Evolutionary conservation across 2,797 vertebrate species (phyloP), one percentile per base, ranked within the genome.

Genomic region (Leptoclinus maculatus): DNA sequence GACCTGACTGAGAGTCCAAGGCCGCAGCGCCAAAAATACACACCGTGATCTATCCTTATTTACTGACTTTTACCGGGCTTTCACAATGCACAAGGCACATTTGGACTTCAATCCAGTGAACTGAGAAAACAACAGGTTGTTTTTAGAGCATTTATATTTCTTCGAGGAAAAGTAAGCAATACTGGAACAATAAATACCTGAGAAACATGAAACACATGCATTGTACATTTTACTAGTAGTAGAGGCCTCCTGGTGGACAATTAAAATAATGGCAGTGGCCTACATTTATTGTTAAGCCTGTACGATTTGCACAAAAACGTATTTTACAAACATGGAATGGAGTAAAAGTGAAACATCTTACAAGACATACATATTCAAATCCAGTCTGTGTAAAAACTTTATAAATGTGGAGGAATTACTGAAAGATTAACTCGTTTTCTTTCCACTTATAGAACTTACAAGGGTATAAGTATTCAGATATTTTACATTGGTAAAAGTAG

Each of bases 1-100:
- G 75, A 79, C 85, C 83, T n/a, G 84, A 89, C 80, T 90, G 85
- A 91, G 78, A 57, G 69, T 73, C 67, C 76, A 76, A 82, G 78
- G 68, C 74, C 85, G 57, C 49, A 8, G 49, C 53, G 8, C 47
- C 63, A 34, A 43, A 73, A 32, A 79, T 19, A 60, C 60, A 67
- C 78, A 13, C 66, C 34, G 47, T 47, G 58, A 83, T 71, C 70
- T 6, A 19, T 56, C 58, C 49, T 47, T 68, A 57, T 76, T 77
- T 80, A 63, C 80, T 80, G 76, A 85, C 76, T 79, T 83, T 59
- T 36, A 53, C 36, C 14, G 19, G 21, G 5, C 58, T 72, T 66
- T 53, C 47, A 63, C 13, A n/a, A 57, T 29, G 54, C 57, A 53
- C 47, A 34, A 23, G 13, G 25, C 54, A 45, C 67, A 66, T 70